These are phyloP conservation scores for Manduca sexta DNA, from an alignment of 1,140 invertebrate species.

Conservation along the genomic window DNA sequence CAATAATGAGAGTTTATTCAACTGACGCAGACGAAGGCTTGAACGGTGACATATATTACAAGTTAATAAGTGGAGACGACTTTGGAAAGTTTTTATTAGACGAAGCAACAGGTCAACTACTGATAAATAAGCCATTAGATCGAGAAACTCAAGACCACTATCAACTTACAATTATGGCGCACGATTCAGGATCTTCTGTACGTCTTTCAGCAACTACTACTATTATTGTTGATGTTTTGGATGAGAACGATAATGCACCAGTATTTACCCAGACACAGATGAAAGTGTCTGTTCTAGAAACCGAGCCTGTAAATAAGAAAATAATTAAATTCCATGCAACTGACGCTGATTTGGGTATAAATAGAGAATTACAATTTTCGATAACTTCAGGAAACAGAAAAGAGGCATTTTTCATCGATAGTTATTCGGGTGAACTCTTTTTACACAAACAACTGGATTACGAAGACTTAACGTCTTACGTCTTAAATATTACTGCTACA, in stretches of 20 bases:
- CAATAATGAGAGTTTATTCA: slow-evolving; percentile 88
- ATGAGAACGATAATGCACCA: slow-evolving; percentile 96
- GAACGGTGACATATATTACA: slow-evolving; percentile 93
- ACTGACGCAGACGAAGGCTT: slow-evolving; percentile 91
- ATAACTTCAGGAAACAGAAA: slow-evolving; percentile 89
- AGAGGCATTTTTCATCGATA: slow-evolving; percentile 91
- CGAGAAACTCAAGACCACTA: slow-evolving; percentile 89
- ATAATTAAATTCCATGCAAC: slow-evolving; percentile 90
- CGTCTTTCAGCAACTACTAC: slow-evolving; percentile 83
- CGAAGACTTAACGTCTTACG: slow-evolving; percentile 86
- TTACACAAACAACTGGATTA: slow-evolving; percentile 91
- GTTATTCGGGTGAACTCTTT: slow-evolving; percentile 86
- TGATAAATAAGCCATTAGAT: slow-evolving; percentile 84
- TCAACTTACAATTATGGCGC: slow-evolving; percentile 84
- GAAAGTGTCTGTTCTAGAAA: slow-evolving; percentile 88
- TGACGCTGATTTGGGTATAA: slow-evolving; percentile 92
- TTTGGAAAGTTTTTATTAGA: slow-evolving; percentile 88
- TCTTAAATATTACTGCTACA: slow-evolving; percentile 89
- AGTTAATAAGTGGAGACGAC: slow-evolving; percentile 85
- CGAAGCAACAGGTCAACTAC: slow-evolving; percentile 90
- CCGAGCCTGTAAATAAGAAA: slow-evolving; percentile 85
- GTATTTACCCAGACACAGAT: slow-evolving; percentile 83
- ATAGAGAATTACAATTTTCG: slow-evolving; percentile 89
- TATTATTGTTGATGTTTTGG: slow-evolving; percentile 87
- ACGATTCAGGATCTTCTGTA: slow-evolving; percentile 82